Evolutionary conservation across 2,797 vertebrate genomes (phyloP).

Genomic region (Pipistrellus pygmaeus): DNA sequence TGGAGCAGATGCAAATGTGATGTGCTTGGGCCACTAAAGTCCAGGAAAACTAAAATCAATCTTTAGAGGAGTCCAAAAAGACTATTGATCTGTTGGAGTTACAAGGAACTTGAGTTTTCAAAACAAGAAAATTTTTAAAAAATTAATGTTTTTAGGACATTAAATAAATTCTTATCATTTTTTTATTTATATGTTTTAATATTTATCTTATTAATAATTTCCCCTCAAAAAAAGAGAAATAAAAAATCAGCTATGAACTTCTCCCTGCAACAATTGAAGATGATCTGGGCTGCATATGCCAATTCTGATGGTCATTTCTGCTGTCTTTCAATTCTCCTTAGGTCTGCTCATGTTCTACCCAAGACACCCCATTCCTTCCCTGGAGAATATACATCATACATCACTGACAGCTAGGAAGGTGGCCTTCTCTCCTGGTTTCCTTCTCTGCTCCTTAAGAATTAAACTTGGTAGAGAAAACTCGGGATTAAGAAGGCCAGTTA

Average conservation of each 20-base stretch:
- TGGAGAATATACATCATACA: neutral
- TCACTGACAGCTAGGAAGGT: neutral
- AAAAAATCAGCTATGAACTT: neutral
- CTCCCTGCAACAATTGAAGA: neutral
- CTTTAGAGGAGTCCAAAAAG: neutral
- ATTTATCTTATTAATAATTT: neutral
- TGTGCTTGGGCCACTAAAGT: neutral
- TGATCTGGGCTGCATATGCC: neutral
- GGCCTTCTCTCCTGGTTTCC: neutral
- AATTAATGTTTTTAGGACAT: neutral
- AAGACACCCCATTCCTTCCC: neutral
- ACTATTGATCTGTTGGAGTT: neutral
- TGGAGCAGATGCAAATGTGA: neutral
- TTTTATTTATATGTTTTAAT: neutral
- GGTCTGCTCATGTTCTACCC: neutral
- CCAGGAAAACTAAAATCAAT: neutral
- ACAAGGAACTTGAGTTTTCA: neutral
- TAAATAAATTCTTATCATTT: neutral
- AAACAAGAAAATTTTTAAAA: neutral
- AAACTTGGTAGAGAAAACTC: neutral
- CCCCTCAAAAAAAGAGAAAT: neutral
- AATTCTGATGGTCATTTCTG: neutral
- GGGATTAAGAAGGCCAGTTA: neutral
- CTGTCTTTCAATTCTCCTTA: neutral
- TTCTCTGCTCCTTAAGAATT: neutral